Percentiles rank a stretch among this genome's conserved stretches.
phyloP scores from a whole-genome alignment of 2,888 invertebrate genomes.

The Xestia rhomboidea region DNA sequence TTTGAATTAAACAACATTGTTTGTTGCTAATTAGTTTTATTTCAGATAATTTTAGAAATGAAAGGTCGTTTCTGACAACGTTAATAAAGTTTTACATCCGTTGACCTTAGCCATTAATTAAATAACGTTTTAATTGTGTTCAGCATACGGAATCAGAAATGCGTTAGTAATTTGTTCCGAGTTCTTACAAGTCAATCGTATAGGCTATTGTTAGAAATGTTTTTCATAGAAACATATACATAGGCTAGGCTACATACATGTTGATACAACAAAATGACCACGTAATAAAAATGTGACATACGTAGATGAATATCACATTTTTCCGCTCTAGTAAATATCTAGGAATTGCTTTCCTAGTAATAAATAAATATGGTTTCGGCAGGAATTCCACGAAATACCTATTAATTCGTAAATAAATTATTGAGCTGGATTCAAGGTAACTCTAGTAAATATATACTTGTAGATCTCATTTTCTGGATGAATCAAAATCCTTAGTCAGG shows the following conservation, averaged over 20 bases:
- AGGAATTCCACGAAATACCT: not conserved
- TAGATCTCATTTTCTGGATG: constrained; percentile 8
- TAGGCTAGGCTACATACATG: not conserved
- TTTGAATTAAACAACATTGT: constrained; percentile 30
- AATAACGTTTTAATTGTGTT: constrained; percentile 34
- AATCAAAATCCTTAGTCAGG: not conserved
- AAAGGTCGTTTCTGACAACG: constrained; percentile 32
- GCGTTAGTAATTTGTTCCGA: not conserved
- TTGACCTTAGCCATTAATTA: constrained; percentile 34
- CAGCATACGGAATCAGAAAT: constrained; percentile 6
- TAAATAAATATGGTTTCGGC: constrained; percentile 10
- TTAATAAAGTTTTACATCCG: constrained; percentile 29
- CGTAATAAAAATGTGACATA: not conserved
- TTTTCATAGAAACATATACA: not conserved
- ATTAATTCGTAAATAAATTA: constrained; percentile 21
- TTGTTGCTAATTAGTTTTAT: constrained; percentile 35
- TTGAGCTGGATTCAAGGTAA: constrained; percentile 5
- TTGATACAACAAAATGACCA: constrained; percentile 8
- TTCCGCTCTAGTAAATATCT: not conserved
- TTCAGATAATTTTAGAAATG: constrained; percentile 33
- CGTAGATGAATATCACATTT: constrained; percentile 31
- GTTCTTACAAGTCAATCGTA: not conserved
- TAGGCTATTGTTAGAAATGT: not conserved
- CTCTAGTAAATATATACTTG: constrained; percentile 19
- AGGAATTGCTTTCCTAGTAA: too few relatives aligned